Evolutionary conservation across 2,888 invertebrate species (phyloP), one percentile per base, ranked within the genome.

Genomic region (Cosmia pyralina): DNA sequence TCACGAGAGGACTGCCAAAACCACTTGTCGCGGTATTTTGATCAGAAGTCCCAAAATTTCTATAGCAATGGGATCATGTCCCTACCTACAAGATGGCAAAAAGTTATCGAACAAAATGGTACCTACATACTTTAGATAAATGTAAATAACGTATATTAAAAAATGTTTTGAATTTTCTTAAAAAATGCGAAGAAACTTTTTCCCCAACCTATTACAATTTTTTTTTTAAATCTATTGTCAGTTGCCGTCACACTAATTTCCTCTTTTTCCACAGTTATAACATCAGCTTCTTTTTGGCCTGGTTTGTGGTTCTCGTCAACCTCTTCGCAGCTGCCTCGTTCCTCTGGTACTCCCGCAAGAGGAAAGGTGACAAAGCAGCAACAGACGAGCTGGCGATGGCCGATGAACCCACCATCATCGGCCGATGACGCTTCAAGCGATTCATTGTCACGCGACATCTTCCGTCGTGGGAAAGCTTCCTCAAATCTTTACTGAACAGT

Each of bases 301-400:
- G 98, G 98, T 96, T 98, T 79, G 98, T 98, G 2, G 98, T 98
- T 74, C 94, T 97, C 41, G 96, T 97, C 66, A 98, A 98, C 91
- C 89, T 98, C 15, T 90, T 97, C 57, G 97, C 98, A 17, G 98
- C 98, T 1, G 94, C 97, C 15, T 96, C 97, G 68, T 98, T 98
- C 92, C 97, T 98, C 85, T 96, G 98, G 94, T 98, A 97, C 91
- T 98, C 98, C 0, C 97, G 98, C 74, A 98, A 98, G 92, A 97
- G 98, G 92, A 98, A 98, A 96, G 98, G 98, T 1, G 97, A 97
- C 84, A 98, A 98, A 88, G 98, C 98, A 1, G 98, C 98, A 7
- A 97, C 97, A n/a, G 98, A 98, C 82, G 98, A 98, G 89, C 96
- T 98, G 57, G 98, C 98, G 1, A 97, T 98, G 97, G 98, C 98